Evolutionary conservation across 1,140 invertebrate genomes (phyloP).

Genomic region (Myzus persicae): DNA sequence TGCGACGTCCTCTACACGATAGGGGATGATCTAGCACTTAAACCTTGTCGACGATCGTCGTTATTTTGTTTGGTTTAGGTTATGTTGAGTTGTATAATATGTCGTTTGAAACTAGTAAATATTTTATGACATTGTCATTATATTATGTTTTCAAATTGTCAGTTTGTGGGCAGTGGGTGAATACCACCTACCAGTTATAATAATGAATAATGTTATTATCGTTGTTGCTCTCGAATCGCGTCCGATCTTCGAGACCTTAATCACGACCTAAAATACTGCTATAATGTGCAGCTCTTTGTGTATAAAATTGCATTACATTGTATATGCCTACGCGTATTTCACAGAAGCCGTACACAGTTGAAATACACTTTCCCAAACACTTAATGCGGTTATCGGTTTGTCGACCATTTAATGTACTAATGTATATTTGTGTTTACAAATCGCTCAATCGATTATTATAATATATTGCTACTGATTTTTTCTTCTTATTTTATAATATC

Average conservation of each 20-base stretch:
- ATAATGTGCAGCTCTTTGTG: background rate
- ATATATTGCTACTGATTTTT: background rate
- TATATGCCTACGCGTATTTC: background rate
- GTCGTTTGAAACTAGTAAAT: background rate
- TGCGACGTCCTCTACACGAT: background rate
- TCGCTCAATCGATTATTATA: background rate
- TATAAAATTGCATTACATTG: background rate
- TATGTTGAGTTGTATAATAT: background rate
- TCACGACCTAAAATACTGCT: background rate
- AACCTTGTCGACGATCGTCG: background rate
- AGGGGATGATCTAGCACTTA: background rate
- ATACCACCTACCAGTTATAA: background rate
- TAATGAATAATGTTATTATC: background rate
- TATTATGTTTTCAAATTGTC: background rate
- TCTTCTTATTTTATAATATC: background rate
- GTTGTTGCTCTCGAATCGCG: background rate
- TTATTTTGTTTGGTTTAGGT: background rate
- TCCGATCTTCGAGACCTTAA: background rate
- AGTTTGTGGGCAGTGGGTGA: background rate
- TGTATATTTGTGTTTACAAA: slow-evolving; percentile 14
- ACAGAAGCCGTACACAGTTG: background rate
- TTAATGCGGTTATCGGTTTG: background rate
- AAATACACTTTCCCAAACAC: background rate
- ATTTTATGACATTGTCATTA: background rate
- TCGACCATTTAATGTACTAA: too few relatives aligned